These are phyloP conservation scores for Limonius californicus DNA, from an alignment of 1,140 invertebrate species.

Conservation along the genomic window DNA sequence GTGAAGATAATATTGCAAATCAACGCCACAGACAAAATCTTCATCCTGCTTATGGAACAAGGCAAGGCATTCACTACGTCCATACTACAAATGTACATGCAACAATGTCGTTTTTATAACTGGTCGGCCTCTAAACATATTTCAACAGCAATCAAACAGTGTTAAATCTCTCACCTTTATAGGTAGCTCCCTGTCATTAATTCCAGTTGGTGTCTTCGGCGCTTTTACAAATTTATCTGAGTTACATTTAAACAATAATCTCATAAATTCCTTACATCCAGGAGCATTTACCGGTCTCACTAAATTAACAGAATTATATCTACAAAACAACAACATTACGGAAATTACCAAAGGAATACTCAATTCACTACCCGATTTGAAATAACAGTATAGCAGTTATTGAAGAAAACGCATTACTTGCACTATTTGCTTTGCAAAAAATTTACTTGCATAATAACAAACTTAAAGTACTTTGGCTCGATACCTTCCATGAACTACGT, in stretches of 20 bases:
- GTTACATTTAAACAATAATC: neutral
- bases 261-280: neutral
- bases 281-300: neutral
- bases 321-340: neutral
- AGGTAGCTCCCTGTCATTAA: too few relatives aligned
- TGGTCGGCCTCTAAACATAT: too few relatives aligned
- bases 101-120: too few relatives aligned
- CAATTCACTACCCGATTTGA: neutral
- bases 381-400: neutral
- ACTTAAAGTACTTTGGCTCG: neutral
- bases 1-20: too few relatives aligned
- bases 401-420: neutral
- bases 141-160: too few relatives aligned
- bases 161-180: too few relatives aligned
- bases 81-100: too few relatives aligned
- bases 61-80: too few relatives aligned
- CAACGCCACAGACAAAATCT: too few relatives aligned
- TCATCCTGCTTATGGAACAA: too few relatives aligned
- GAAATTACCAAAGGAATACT: neutral
- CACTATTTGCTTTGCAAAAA: neutral
- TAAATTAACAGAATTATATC: neutral
- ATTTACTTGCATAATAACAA: neutral
- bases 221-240: neutral
- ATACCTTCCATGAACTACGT: neutral
- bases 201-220: neutral